Evolutionary conservation across 2,888 invertebrate genomes (phyloP), one percentile per base, ranked within the genome.

Genomic region (Tribolium freemani): DNA sequence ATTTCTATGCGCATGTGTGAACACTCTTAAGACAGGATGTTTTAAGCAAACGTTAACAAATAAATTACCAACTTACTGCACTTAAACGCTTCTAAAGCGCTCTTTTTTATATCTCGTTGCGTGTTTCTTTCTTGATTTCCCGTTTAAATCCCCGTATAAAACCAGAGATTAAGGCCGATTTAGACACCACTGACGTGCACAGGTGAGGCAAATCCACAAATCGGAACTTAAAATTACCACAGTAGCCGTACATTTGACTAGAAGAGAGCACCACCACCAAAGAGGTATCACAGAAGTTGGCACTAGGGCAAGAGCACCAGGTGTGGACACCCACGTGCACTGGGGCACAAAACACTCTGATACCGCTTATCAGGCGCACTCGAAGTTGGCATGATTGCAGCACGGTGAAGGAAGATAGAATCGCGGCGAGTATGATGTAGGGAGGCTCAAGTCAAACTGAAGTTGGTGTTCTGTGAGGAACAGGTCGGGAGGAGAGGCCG

Each of bases 401-500:
- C 67, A 61, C 67, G 71, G 71, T 58, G 45, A 75, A 69, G 71
- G 77, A 73, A 79, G 80, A 81, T 79, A 77, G 81, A 76, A 81
- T 82, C 82, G 82, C 80, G 79, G 72, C 76, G 64, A 75, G 77
- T 73, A 72, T 79, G 82, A 82, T 80, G 82, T 80, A 77, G 80
- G 78, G 80, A 81, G 80, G 80, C 57, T 78, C 79, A 78, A 81
- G 81, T 79, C 77, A 80, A 81, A 83, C 83, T 83, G 83, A 84
- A 83, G 80, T 79, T 78, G 79, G 81, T 78, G 78, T 74, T 70
- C 72, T 30, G 63, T 48, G 73, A 74, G 78, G 74, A 75, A 70
- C 77, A 75, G 77, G 77, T 74, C 75, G 74, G 76, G 76, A 77
- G 77, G 76, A 74, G 78, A 79, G 80, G 78, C 78, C 85, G 86